A percentile compares a stretch with the other conserved stretches of the same genome.
Evolutionary conservation across 2,888 invertebrate species (phyloP).

Genomic region (Drosophila bunnanda): DNA sequence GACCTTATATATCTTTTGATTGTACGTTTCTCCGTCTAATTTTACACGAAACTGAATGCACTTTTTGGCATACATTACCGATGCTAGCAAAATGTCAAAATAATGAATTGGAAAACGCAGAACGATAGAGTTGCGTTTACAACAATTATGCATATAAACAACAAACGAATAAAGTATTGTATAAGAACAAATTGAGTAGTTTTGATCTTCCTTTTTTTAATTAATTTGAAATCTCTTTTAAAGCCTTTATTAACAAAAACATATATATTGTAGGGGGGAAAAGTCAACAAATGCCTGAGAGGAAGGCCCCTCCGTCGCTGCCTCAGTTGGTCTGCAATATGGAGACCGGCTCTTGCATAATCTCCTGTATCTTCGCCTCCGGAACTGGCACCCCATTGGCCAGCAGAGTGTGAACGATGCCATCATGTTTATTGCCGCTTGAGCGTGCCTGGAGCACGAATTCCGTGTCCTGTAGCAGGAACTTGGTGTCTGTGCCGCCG

Average conservation of each 20-base stretch:
- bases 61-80: slow-evolving; percentile 41
- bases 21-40: slow-evolving; percentile 43
- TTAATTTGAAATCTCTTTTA: background rate
- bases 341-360: slow-evolving; percentile 82
- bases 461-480: slow-evolving; percentile 84
- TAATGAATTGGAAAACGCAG: slow-evolving; percentile 65
- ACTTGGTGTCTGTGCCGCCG: slow-evolving; percentile 93
- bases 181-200: slow-evolving; percentile 49
- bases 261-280: slow-evolving; percentile 18
- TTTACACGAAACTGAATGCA: slow-evolving; percentile 37
- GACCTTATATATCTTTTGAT: slow-evolving; percentile 33
- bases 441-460: slow-evolving; percentile 83
- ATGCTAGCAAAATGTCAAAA: slow-evolving; percentile 76
- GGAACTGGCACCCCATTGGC: slow-evolving; percentile 85
- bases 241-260: slow-evolving; percentile 35
- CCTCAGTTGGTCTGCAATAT: slow-evolving; percentile 72
- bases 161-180: slow-evolving; percentile 68
- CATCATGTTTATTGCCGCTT: slow-evolving; percentile 85
- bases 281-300: slow-evolving; percentile 50
- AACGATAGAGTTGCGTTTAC: slow-evolving; percentile 66
- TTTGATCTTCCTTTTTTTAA: background rate
- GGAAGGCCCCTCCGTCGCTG: background rate
- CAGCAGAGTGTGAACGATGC: slow-evolving; percentile 87
- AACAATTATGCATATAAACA: slow-evolving; percentile 70
- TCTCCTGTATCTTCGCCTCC: slow-evolving; percentile 82